Conservation (phyloP, 2,888 invertebrate genomes). For the Drosophila cracens region DNA sequence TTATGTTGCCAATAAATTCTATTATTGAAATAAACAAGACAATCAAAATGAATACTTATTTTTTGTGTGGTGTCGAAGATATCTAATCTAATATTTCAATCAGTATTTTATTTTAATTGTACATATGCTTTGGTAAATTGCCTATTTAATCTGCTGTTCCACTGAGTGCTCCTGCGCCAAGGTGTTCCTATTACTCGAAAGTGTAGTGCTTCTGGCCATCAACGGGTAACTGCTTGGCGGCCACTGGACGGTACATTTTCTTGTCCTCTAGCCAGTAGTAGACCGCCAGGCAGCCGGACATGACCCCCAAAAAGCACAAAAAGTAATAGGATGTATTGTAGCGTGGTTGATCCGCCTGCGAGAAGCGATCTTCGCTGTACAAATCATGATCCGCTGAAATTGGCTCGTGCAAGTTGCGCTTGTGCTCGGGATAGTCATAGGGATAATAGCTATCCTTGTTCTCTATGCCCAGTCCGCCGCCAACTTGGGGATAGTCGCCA, state of each 20-base stretch:
- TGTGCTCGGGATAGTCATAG: conserved; percentile 92
- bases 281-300: conserved; percentile 85
- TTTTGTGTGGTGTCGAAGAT: not conserved
- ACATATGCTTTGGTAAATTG: conserved; percentile 54
- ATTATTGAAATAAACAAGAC: not conserved
- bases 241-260: conserved; percentile 88
- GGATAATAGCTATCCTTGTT: conserved; percentile 92
- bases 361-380: conserved; percentile 90
- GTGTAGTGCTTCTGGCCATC: conserved; percentile 88
- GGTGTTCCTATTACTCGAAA: conserved; percentile 85
- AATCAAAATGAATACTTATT: not conserved
- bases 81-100: conserved; percentile 6
- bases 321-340: conserved; percentile 86
- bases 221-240: conserved; percentile 88
- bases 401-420: conserved; percentile 94
- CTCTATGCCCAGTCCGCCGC: conserved; percentile 88
- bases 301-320: conserved; percentile 86
- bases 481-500: conserved; percentile 95
- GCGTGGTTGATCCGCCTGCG: conserved; percentile 86
- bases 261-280: conserved; percentile 87
- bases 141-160: conserved; percentile 38
- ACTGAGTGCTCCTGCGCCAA: conserved; percentile 3
- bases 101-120: conserved; percentile 54
- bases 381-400: conserved; percentile 89
- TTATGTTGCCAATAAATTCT: conserved; percentile 11